phyloP scores from a whole-genome alignment of 2,797 vertebrate genomes.

The Bovichtus variegatus region DNA sequence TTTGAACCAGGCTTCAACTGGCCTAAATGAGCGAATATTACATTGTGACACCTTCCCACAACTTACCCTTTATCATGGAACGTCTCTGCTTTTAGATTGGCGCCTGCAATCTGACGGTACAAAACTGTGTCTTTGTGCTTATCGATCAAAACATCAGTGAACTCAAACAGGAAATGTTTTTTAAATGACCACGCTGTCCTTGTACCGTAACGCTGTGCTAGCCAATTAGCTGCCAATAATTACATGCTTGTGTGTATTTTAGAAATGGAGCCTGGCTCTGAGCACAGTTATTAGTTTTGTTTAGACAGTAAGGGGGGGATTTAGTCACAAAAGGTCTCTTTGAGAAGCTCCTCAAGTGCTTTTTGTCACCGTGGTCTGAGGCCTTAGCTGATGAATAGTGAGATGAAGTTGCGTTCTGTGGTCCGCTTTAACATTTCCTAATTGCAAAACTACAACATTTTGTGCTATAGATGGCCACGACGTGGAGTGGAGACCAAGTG shows the following conservation, averaged over 20 bases:
- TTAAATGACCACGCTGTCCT: constrained; percentile 75
- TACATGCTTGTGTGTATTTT: constrained; percentile 71
- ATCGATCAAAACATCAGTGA: constrained; percentile 69
- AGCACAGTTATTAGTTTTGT: constrained; percentile 61
- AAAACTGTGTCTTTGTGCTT: constrained; percentile 78
- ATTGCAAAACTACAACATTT: constrained; percentile 56
- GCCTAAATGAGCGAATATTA: constrained; percentile 30
- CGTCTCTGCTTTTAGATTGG: constrained; percentile 36
- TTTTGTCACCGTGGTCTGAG: constrained; percentile 57
- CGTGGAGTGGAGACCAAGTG: constrained; percentile 61
- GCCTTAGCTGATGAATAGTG: constrained; percentile 75
- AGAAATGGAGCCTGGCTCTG: constrained; percentile 71
- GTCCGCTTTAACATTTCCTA: constrained; percentile 64
- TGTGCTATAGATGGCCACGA: constrained; percentile 30
- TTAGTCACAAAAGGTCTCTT: constrained; percentile 70
- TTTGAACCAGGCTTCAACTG: constrained; percentile 24
- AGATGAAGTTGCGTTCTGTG: constrained; percentile 41
- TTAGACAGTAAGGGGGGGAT: constrained; percentile 40
- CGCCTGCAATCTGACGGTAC: constrained; percentile 44
- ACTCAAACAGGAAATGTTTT: constrained; percentile 81
- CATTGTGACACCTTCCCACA: constrained; percentile 50
- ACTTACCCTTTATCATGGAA: constrained; percentile 5
- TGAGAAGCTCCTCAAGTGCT: constrained; percentile 73
- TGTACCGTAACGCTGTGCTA: constrained; percentile 72
- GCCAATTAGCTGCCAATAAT: constrained; percentile 81